These are phyloP conservation scores for Sycophaga agraensis DNA, from an alignment of 1,140 invertebrate genomes.

Conservation along the genomic window DNA sequence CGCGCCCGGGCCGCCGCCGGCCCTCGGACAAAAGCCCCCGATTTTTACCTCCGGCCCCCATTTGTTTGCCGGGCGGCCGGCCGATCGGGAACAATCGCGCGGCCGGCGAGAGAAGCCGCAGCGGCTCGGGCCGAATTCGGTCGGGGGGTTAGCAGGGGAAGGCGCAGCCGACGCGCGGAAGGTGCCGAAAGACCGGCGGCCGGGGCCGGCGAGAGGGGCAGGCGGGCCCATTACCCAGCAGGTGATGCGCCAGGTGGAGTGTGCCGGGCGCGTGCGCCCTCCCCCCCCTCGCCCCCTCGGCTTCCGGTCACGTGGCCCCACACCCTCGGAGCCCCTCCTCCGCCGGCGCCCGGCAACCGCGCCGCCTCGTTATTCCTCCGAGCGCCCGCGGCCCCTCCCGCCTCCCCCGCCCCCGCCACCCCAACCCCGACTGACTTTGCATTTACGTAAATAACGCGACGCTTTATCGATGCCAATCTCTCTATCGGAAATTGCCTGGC, in stretches of 20 bases:
- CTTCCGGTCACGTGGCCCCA: conserved; percentile 54
- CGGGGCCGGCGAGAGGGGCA: conserved; percentile 35
- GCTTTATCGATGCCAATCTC: conserved; percentile 31
- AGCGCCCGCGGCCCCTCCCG: conserved; percentile 51
- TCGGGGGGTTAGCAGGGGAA: conserved; percentile 20
- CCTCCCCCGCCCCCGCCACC: conserved; percentile 18
- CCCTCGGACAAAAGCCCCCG: no score
- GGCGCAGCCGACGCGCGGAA: conserved; percentile 25
- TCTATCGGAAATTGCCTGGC: conserved; percentile 23
- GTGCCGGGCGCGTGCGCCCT: conserved; percentile 54
- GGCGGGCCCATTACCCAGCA: conserved; percentile 51
- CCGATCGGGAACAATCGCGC: no score
- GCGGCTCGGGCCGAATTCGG: not conserved
- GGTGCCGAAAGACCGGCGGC: conserved; percentile 28
- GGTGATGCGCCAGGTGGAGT: conserved; percentile 59
- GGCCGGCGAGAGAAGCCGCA: not conserved
- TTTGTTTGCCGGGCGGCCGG: no score
- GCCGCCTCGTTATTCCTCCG: no score
- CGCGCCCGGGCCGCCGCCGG: no score
- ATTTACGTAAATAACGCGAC: conserved; percentile 34
- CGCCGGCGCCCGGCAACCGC: no score
- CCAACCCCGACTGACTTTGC: conserved; percentile 18
- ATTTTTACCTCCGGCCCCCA: no score
- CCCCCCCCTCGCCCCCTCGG: conserved; percentile 30
- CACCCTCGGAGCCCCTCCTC: conserved; percentile 13